Evolutionary conservation across 2,113 vertebrate species (phyloP), one percentile per base, ranked within the genome.

Genomic region (Oncorhynchus kisutch): DNA sequence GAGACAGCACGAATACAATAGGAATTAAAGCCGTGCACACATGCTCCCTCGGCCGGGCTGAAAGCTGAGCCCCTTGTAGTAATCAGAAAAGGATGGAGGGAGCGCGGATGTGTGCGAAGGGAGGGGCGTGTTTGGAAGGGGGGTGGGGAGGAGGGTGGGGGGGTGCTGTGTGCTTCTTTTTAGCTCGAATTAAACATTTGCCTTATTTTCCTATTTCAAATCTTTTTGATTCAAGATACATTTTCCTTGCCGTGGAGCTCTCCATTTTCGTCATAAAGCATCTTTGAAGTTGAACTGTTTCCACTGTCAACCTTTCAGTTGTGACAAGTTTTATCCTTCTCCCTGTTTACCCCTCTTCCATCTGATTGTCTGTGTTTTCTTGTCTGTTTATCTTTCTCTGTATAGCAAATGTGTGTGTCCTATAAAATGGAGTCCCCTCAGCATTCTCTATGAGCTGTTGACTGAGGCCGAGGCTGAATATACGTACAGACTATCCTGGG

Each of bases 21-120:
- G 92, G 92, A 91, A 92, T 94, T 93, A 94, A 92, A 93, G 79
- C 90, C 89, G 84, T 24, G 85, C 92, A 91, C 93, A 93, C 93
- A 94, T 93, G 92, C 91, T 90, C 91, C 89, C 89, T 88, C 86
- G 48, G 76, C 81, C 64, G 81, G 86, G 29, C 88, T 92, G 90
- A 93, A 94, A 93, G 93, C 93, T 92, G 92, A 94, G 90, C 90
- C 91, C 87, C 90, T 90, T 90, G 88, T 90, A 87, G 82, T 85
- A 80, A 89, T 90, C 88, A 92, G 91, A 89, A 87, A 93, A 91
- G 91, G 90, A 85, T 89, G 87, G 81, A 85, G 77, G 51, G 62
- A 88, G 82, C 70, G 66, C 77, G 76, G 81, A 88, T 88, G 86
- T 87, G 85, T 57, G 76, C 73, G 71, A 71, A 77, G 73, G 77